Evolutionary conservation across 2,113 vertebrate genomes (phyloP).

Genomic region (Isichthys henryi): DNA sequence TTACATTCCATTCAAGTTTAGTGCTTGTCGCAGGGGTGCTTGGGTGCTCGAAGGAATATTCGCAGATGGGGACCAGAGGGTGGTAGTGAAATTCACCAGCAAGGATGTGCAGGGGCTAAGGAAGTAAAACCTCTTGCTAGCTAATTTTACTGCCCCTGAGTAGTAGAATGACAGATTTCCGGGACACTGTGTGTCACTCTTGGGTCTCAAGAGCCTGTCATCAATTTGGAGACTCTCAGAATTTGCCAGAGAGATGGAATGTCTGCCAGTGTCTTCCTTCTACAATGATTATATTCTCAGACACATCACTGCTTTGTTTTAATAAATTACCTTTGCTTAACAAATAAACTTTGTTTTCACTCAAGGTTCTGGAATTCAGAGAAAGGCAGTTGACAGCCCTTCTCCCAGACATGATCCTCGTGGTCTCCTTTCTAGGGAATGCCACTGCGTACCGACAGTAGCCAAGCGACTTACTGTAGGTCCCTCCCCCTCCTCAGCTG

Average conservation of each 20-base stretch:
- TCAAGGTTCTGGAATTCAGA: neutral
- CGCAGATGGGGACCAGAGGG: neutral
- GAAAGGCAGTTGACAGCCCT: too few species aligned
- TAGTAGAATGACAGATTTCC: neutral
- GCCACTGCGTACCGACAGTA: neutral
- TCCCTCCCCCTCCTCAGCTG: constrained; percentile 17
- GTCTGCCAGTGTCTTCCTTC: neutral
- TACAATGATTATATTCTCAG: neutral
- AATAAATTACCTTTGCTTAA: neutral
- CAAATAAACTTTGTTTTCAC: neutral
- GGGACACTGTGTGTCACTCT: neutral
- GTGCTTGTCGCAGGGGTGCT: neutral
- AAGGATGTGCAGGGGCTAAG: neutral
- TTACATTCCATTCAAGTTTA: neutral
- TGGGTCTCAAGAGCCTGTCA: neutral
- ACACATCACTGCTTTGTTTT: neutral
- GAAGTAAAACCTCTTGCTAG: neutral
- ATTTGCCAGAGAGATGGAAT: neutral
- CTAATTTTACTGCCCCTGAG: neutral
- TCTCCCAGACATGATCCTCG: too few species aligned
- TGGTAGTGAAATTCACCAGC: neutral
- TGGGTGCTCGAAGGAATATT: neutral
- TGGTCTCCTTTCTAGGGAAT: neutral
- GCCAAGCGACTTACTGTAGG: neutral
- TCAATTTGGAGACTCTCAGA: neutral